Base-by-base conservation (phyloP, 2,113 vertebrate genomes). In the Paramisgurnus dabryanus region DNA sequence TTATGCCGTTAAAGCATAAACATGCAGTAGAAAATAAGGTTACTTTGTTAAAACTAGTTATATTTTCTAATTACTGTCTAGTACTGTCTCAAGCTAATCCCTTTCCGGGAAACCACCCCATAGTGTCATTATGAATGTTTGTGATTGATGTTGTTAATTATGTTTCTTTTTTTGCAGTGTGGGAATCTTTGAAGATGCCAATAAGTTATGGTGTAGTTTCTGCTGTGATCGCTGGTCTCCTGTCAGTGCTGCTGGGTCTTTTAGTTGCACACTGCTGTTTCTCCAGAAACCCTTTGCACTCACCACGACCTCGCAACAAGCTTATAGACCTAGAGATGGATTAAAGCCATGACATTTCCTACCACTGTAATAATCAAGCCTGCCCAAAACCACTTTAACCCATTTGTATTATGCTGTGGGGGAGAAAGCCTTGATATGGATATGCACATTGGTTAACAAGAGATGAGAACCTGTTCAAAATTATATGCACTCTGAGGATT, bases 281-380 rank as follows among this genome's bases (percentile, higher is more conserved):
- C 27, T 85, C 95, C 84, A 95, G 95, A 86, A 96, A 96, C 88
- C 92, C 92, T 11, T 85, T 93, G 1, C 95, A 95, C 90, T 95
- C 94, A 0, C 90, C 95, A 53, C 2, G 90, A 91, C 40, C 96
- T 82, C 86, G 93, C 41, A 96, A 94, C 87, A 93, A 96, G 70
- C 95, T 99, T 10, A 96, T 98, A 92, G 95, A 96, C 4, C 92
- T 97, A 93, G 96, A 97, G 89, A 96, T 97, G 95, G 97, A 98
- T 92, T 99, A 91, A 98, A 34, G 53, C 61, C 10, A 13, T 7
- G 15, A 55, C 12, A 65, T 5, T 13, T 80, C 73, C 64, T 50
- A 43, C 15, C 34, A 68, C 61, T 69, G 78, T 83, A 64, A 34
- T 34, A 34, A 81, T 18, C 68, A 64, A 47, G 10, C 65, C 67